Conservation (phyloP, 2,888 invertebrate genomes). For the Rotaria macrura region DNA sequence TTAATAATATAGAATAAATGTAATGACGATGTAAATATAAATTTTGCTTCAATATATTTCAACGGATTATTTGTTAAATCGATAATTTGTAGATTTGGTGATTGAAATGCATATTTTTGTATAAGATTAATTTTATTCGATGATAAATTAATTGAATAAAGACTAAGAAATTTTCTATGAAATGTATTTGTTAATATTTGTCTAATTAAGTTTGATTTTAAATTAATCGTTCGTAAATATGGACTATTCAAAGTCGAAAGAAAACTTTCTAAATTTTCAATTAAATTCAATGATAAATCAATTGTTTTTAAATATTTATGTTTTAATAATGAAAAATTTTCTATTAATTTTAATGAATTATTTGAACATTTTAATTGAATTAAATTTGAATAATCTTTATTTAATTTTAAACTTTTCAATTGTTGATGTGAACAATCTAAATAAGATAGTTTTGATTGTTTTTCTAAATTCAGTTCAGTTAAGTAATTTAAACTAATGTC, state of each 20-base stretch:
- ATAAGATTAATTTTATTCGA: not conserved
- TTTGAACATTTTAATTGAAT: not conserved
- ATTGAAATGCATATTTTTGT: not conserved
- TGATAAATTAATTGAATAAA: not conserved
- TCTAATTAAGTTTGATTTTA: not conserved
- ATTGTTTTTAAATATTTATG: not conserved
- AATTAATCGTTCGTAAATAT: not conserved
- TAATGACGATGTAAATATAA: not conserved
- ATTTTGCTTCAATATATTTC: not conserved
- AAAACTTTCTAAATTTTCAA: not conserved
- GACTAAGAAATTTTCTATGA: not conserved
- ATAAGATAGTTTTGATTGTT: not conserved
- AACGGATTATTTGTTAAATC: not conserved
- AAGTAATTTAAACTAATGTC: not conserved
- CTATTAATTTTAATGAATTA: not conserved
- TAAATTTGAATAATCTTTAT: not conserved
- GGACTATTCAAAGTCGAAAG: not conserved
- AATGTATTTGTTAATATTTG: not conserved
- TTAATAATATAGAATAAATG: not conserved
- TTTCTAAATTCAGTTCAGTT: not conserved
- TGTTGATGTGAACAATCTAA: constrained; percentile 9
- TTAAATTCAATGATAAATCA: not conserved
- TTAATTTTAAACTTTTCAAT: not conserved
- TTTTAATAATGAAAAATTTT: not conserved
- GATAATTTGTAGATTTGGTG: not conserved